Evolutionary conservation across 1,140 invertebrate species (phyloP).

Genomic region (Reticulitermes speratus): DNA sequence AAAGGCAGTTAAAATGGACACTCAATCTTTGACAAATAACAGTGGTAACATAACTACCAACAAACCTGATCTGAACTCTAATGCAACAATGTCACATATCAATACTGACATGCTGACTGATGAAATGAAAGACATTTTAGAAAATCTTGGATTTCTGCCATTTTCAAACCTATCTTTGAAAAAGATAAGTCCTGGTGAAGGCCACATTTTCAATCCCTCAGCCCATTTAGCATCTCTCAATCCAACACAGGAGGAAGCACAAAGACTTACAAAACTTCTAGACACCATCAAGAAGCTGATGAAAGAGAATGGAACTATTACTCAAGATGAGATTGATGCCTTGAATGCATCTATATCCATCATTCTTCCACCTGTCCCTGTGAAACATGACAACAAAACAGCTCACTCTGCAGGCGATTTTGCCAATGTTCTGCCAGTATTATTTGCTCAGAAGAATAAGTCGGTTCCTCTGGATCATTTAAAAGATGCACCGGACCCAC

Average conservation of each 20-base stretch:
- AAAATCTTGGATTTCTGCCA: slow-evolving; percentile 52
- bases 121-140: slow-evolving; percentile 52
- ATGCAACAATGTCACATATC: slow-evolving; percentile 31
- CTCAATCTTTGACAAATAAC: not conserved
- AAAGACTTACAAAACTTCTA: slow-evolving; percentile 46
- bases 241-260: not conserved
- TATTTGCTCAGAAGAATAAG: not conserved
- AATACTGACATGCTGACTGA: slow-evolving; percentile 51
- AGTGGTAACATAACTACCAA: not conserved
- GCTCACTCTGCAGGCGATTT: no score
- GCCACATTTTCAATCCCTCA: slow-evolving; percentile 49
- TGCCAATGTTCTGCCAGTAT: not conserved
- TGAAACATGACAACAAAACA: not conserved
- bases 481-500: slow-evolving; percentile 45
- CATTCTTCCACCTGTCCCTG: not conserved
- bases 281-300: slow-evolving; percentile 51
- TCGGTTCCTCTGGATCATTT: slow-evolving; percentile 15
- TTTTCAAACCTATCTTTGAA: slow-evolving; percentile 22
- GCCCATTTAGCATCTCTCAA: slow-evolving; percentile 14
- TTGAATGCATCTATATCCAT: not conserved
- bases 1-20: not conserved
- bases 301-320: slow-evolving; percentile 41
- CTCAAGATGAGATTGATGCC: slow-evolving; percentile 44
- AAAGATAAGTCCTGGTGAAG: not conserved
- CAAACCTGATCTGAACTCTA: not conserved